Conservation (phyloP, 2,888 invertebrate species). For the Aleiodes testaceus region DNA sequence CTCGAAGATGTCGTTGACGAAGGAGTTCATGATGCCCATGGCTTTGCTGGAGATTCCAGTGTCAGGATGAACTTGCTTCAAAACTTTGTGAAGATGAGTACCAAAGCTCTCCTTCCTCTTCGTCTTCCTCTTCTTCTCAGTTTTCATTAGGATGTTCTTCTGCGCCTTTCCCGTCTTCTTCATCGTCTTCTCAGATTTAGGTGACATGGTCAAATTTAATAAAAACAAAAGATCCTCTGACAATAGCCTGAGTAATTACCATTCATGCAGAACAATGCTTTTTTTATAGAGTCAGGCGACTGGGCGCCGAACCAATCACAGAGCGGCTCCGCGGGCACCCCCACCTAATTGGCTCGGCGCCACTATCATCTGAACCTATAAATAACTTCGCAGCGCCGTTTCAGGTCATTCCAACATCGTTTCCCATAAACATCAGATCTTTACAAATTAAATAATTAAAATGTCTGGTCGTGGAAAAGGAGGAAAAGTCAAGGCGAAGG, state of each 20-base stretch:
- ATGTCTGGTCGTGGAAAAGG: too few species aligned
- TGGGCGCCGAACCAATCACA: constrained; percentile 17
- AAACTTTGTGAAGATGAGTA: too few species aligned
- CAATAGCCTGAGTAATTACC: background rate
- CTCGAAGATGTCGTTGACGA: too few species aligned
- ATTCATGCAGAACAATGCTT: background rate
- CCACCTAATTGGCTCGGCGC: constrained; percentile 5
- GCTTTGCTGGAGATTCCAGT: too few species aligned
- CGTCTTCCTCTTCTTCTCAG: constrained; percentile 68
- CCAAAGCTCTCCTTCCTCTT: background rate
- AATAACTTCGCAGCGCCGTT: background rate
- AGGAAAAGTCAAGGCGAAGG: too few species aligned
- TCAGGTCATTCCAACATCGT: too few species aligned
- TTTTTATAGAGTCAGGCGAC: background rate
- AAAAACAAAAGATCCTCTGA: background rate
- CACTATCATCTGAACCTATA: background rate
- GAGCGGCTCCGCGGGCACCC: background rate
- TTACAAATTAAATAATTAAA: too few species aligned
- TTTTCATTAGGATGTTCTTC: constrained; percentile 65
- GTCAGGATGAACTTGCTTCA: too few species aligned
- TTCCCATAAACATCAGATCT: too few species aligned
- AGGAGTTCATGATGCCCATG: too few species aligned
- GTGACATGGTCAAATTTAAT: constrained; percentile 60
- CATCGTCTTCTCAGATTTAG: constrained; percentile 57
- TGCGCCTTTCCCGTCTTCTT: too few species aligned